Evolutionary conservation across 1,140 invertebrate species (phyloP).

Genomic region (Procambarus virginalis): DNA sequence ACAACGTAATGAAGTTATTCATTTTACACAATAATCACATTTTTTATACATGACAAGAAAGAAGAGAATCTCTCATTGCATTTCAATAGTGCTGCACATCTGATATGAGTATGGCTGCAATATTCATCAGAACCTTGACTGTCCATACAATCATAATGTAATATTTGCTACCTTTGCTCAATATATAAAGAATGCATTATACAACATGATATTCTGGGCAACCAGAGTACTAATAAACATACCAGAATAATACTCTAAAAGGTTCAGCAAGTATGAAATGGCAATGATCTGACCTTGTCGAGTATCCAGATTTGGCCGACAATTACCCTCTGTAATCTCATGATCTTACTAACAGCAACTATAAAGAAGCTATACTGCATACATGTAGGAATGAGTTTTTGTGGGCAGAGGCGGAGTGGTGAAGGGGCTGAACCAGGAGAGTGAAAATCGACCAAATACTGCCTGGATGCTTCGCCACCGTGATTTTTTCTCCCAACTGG

Average conservation of each 20-base stretch:
- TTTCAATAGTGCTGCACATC: neutral
- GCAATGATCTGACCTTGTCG: neutral
- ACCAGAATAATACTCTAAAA: neutral
- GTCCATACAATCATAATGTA: neutral
- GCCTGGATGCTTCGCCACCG: slow-evolving; percentile 94
- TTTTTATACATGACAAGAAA: neutral
- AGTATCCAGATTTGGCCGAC: neutral
- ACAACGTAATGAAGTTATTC: neutral
- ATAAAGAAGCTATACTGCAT: slow-evolving; percentile 69
- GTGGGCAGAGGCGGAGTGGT: slow-evolving; percentile 80
- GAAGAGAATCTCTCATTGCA: neutral
- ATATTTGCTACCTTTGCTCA: neutral
- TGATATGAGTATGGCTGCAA: neutral
- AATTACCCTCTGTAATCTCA: neutral
- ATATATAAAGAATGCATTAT: neutral
- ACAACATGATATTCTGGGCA: neutral
- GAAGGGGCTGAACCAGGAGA: slow-evolving; percentile 96
- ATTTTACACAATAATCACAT: neutral
- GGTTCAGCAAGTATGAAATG: neutral
- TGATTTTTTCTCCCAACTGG: slow-evolving; percentile 91
- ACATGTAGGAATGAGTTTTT: slow-evolving; percentile 70
- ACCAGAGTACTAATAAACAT: neutral
- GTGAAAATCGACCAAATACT: slow-evolving; percentile 94
- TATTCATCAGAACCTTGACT: neutral
- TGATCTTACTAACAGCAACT: slow-evolving; percentile 1